These are phyloP conservation scores for Unio delphinus DNA, from an alignment of 2,888 invertebrate species.

Conservation along the genomic window DNA sequence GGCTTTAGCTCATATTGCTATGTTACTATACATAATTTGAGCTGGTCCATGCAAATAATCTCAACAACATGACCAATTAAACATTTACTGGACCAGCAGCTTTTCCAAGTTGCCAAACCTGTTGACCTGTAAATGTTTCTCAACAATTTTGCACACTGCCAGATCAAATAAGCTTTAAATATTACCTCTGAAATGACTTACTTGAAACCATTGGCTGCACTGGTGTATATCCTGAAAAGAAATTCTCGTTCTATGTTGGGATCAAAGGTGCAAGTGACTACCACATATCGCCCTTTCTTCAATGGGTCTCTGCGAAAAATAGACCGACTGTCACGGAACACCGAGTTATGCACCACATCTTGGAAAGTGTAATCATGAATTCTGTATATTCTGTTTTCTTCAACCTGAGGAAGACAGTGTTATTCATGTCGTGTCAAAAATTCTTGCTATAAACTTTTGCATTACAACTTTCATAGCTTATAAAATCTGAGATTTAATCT, in stretches of 20 bases:
- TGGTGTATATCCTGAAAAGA: constrained; percentile 73
- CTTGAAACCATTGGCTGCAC: constrained; percentile 58
- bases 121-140: no score
- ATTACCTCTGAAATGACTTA: constrained; percentile 32
- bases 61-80: no score
- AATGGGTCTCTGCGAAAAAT: constrained; percentile 71
- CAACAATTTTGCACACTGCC: no score
- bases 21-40: no score
- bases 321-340: constrained; percentile 72
- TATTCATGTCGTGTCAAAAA: neutral
- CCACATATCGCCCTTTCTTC: constrained; percentile 74
- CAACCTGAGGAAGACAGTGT: constrained; percentile 57
- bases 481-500: no score
- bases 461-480: neutral
- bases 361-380: constrained; percentile 69
- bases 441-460: neutral
- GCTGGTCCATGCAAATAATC: no score
- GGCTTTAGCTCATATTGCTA: no score
- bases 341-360: constrained; percentile 69
- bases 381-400: constrained; percentile 71
- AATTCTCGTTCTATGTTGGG: constrained; percentile 74
- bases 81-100: no score
- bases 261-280: constrained; percentile 77
- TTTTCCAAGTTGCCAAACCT: no score
- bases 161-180: no score